These are phyloP conservation scores for Leucoraja ocellata DNA, from an alignment of 2,797 vertebrate species.

Conservation along the genomic window DNA sequence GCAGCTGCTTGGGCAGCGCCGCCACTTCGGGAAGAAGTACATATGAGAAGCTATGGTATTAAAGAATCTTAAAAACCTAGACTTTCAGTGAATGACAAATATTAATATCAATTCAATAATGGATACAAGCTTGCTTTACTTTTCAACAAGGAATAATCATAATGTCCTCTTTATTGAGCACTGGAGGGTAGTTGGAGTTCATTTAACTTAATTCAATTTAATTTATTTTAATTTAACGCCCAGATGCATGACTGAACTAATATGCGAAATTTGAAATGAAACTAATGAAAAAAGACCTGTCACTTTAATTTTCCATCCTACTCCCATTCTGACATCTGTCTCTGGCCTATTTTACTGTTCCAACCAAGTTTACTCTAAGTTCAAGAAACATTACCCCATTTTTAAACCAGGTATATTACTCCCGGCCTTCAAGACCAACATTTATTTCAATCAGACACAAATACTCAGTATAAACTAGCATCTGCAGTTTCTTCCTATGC, in stretches of 20 bases:
- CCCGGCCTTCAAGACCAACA: too few species aligned
- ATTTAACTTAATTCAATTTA: background rate
- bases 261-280: background rate
- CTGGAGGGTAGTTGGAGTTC: background rate
- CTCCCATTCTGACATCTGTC: too few species aligned
- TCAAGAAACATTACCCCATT: too few species aligned
- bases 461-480: too few species aligned
- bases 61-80: background rate
- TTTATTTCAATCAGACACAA: too few species aligned
- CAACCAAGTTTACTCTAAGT: too few species aligned
- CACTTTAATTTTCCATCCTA: too few species aligned
- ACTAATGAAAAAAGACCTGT: too few species aligned
- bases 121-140: background rate
- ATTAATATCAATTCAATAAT: background rate
- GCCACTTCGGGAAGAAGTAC: background rate
- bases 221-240: background rate
- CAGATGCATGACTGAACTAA: background rate
- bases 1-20: too few species aligned
- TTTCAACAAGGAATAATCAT: background rate
- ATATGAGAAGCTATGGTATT: background rate
- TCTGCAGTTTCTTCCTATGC: too few species aligned
- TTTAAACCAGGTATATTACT: too few species aligned
- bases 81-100: background rate
- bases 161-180: background rate
- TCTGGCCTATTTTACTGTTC: too few species aligned